phyloP scores from a whole-genome alignment of 2,888 invertebrate genomes.

The Eledone cirrhosa region DNA sequence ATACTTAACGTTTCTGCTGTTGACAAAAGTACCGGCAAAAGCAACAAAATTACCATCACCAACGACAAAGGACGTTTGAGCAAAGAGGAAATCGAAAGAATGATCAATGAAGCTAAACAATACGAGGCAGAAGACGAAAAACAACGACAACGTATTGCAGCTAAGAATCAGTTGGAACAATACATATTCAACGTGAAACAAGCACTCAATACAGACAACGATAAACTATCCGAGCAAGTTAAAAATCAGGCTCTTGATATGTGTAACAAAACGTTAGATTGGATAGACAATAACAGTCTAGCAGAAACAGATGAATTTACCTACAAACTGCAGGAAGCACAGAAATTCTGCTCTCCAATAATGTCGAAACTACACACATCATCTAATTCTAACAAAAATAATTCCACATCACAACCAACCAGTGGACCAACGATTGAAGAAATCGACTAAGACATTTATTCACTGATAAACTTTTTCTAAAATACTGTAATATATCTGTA shows the following conservation, averaged over 20 bases:
- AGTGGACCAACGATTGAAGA: conserved; percentile 72
- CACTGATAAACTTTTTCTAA: too few relatives aligned
- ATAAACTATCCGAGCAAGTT: conserved; percentile 72
- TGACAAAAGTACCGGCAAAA: conserved; percentile 82
- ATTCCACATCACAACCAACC: conserved; percentile 40
- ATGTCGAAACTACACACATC: conserved; percentile 72
- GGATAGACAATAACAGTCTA: conserved; percentile 83
- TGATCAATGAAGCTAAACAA: conserved; percentile 62
- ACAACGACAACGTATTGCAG: conserved; percentile 53
- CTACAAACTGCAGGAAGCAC: conserved; percentile 79
- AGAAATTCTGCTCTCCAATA: conserved; percentile 79
- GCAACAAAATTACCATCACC: conserved; percentile 84
- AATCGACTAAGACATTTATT: too few relatives aligned
- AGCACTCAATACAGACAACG: conserved; percentile 73
- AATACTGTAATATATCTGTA: too few relatives aligned
- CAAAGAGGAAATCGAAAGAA: conserved; percentile 85
- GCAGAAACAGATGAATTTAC: conserved; percentile 82
- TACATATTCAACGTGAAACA: conserved; percentile 67
- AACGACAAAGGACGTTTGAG: conserved; percentile 87
- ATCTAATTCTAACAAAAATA: conserved; percentile 34
- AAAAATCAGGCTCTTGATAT: conserved; percentile 58
- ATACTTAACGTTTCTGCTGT: conserved; percentile 71
- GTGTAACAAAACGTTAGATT: conserved; percentile 76
- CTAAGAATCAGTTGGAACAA: conserved; percentile 58
- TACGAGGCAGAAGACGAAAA: conserved; percentile 62